A percentile compares a stretch with the other conserved stretches of the same genome.
phyloP scores from a whole-genome alignment of 2,888 invertebrate genomes.

The Nysson spinosus region DNA sequence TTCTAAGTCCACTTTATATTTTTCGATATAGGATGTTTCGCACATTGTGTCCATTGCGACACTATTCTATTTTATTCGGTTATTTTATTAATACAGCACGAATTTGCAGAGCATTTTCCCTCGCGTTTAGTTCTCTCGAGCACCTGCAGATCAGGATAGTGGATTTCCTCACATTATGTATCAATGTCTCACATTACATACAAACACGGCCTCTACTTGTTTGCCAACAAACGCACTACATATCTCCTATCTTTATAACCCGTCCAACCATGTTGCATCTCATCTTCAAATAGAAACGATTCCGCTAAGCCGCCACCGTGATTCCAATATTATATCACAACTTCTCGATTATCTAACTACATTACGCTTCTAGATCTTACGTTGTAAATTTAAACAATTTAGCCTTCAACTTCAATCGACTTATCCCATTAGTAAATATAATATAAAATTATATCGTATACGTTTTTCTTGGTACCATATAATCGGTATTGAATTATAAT shows the following conservation, averaged over 20 bases:
- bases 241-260: slow-evolving; percentile 61
- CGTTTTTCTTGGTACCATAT: no score
- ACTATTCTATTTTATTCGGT: no score
- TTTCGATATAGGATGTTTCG: no score
- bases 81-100: neutral
- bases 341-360: slow-evolving; percentile 32
- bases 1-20: no score
- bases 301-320: slow-evolving; percentile 31
- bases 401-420: neutral
- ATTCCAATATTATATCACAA: slow-evolving; percentile 43
- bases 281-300: slow-evolving; percentile 60
- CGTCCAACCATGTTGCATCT: slow-evolving; percentile 57
- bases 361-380: slow-evolving; percentile 13
- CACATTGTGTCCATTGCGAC: no score
- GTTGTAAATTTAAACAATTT: slow-evolving; percentile 11
- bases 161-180: slow-evolving; percentile 46
- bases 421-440: neutral
- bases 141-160: slow-evolving; percentile 20
- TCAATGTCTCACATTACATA: slow-evolving; percentile 51
- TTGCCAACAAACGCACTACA: slow-evolving; percentile 58
- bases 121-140: slow-evolving; percentile 13
- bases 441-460: no score
- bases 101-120: neutral
- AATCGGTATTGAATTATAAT: no score
- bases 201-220: slow-evolving; percentile 61